These are phyloP conservation scores for Psilopsiagon aurifrons DNA, from an alignment of 2,113 vertebrate species.

Conservation along the genomic window DNA sequence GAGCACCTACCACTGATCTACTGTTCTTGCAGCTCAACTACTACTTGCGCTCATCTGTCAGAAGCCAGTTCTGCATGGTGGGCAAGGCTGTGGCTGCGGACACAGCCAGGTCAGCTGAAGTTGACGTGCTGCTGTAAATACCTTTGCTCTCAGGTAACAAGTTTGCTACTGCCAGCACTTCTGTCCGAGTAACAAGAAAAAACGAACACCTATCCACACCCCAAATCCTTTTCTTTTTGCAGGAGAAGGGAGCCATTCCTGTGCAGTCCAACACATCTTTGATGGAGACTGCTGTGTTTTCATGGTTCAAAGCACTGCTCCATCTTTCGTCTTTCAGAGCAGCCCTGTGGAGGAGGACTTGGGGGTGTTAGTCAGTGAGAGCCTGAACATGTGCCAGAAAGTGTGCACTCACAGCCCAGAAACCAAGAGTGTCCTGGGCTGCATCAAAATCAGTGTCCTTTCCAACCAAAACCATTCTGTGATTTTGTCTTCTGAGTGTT, in stretches of 20 bases:
- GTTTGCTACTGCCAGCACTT: background rate
- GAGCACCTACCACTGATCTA: background rate
- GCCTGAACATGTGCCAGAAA: too few species aligned
- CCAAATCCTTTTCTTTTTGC: background rate
- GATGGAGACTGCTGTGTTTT: too few species aligned
- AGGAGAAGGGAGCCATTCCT: background rate
- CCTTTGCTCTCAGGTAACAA: background rate
- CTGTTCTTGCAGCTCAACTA: background rate
- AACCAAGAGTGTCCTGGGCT: too few species aligned
- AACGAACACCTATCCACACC: background rate
- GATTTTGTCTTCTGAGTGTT: background rate
- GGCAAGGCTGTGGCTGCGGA: background rate
- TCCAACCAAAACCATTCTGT: background rate
- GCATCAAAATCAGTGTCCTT: background rate
- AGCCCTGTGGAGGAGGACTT: too few species aligned
- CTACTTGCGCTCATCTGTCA: background rate
- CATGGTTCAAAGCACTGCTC: too few species aligned
- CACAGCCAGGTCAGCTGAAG: fast-evolving
- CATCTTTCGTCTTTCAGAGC: too few species aligned
- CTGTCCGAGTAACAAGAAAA: background rate
- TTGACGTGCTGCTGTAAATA: background rate
- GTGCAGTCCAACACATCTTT: background rate
- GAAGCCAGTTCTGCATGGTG: background rate
- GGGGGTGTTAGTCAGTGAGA: too few species aligned
- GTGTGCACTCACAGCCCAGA: too few species aligned